phyloP scores from a whole-genome alignment of 2,888 invertebrate genomes.

The Actias luna region DNA sequence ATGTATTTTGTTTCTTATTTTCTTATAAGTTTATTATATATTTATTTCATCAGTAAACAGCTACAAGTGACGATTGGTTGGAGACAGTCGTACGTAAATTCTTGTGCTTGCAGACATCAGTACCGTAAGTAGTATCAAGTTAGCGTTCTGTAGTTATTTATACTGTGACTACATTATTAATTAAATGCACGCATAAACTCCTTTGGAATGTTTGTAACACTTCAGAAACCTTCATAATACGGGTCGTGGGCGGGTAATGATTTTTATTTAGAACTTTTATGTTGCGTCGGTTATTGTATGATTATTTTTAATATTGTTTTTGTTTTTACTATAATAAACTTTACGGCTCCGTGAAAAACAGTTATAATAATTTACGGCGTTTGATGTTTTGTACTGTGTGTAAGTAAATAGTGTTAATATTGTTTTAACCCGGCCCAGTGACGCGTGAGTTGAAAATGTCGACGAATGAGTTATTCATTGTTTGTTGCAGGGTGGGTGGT shows the following conservation, averaged over 20 bases:
- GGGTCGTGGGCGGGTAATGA: neutral
- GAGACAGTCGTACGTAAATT: no score
- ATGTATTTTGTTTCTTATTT: no score
- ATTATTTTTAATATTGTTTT: slow-evolving; percentile 27
- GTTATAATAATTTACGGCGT: slow-evolving; percentile 10
- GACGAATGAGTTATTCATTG: neutral
- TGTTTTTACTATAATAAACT: slow-evolving; percentile 24
- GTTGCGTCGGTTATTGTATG: slow-evolving; percentile 14
- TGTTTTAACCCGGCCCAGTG: neutral
- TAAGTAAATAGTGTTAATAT: slow-evolving; percentile 3
- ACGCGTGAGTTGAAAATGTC: neutral
- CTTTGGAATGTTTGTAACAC: neutral
- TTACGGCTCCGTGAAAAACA: slow-evolving; percentile 9
- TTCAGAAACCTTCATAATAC: neutral
- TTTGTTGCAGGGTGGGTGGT: slow-evolving; percentile 3
- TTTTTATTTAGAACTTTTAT: slow-evolving; percentile 11
- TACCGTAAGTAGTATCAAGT: no score
- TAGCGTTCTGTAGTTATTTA: no score
- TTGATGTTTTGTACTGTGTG: slow-evolving; percentile 2
- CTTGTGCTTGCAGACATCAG: no score
- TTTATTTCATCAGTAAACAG: no score
- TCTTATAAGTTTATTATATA: no score
- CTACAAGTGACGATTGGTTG: no score
- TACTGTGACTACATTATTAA: no score
- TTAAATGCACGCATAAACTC: neutral